Evolutionary conservation across 2,888 invertebrate genomes (phyloP).

Genomic region (Diachrysia chrysitis): DNA sequence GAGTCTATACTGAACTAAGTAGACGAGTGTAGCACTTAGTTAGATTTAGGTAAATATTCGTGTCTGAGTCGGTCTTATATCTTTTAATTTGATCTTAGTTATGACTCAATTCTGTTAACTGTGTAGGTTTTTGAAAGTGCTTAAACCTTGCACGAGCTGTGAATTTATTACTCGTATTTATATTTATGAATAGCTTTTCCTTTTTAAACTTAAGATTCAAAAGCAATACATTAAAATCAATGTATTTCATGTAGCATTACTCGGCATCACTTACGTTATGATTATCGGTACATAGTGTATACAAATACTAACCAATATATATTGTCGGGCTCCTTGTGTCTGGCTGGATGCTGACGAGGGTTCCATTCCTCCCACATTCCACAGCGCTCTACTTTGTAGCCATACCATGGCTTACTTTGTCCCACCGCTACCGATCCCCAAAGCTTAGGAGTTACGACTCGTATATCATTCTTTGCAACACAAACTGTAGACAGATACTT

Average conservation of each 20-base stretch:
- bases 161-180: too few relatives aligned
- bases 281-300: neutral
- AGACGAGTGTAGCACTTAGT: conserved; percentile 7
- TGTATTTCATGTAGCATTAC: neutral
- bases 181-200: too few relatives aligned
- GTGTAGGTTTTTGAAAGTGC: neutral
- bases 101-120: too few relatives aligned
- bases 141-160: too few relatives aligned
- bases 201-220: too few relatives aligned
- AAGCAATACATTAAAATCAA: neutral
- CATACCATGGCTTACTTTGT: neutral
- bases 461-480: conserved; percentile 4
- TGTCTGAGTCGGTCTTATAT: conserved; percentile 7
- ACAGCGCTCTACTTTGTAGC: neutral
- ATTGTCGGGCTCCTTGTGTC: neutral
- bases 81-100: neutral
- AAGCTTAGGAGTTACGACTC: neutral
- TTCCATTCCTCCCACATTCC: neutral
- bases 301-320: neutral
- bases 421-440: neutral
- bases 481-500: neutral
- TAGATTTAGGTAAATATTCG: conserved; percentile 14
- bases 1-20: conserved; percentile 8
- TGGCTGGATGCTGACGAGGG: neutral
- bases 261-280: too few relatives aligned